Percentiles rank a stretch among this genome's conserved stretches.
These are phyloP conservation scores for Physocephala rufipes DNA, from an alignment of 2,888 invertebrate genomes.

Conservation along the genomic window DNA sequence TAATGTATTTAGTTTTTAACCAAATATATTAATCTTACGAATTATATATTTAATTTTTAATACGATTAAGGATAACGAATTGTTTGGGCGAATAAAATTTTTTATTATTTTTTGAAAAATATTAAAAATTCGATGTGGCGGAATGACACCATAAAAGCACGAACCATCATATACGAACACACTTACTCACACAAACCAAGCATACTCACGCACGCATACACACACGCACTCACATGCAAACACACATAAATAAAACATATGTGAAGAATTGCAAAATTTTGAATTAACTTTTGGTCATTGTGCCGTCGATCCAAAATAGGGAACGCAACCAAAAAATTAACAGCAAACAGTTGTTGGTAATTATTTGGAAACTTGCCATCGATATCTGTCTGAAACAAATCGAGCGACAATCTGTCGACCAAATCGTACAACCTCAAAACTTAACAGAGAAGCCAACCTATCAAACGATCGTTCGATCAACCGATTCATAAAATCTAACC, in stretches of 20 bases:
- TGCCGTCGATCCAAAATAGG: neutral
- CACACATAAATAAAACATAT: no score
- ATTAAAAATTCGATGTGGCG: no score
- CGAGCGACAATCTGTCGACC: no score
- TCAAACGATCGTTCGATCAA: neutral
- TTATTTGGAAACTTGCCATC: constrained; percentile 11
- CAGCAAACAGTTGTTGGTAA: neutral
- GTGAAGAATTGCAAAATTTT: constrained; percentile 9
- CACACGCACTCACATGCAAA: neutral
- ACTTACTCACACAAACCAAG: neutral
- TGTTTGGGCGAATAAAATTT: no score
- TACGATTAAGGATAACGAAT: no score
- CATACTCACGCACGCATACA: neutral
- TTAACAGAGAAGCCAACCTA: neutral
- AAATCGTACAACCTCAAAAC: neutral
- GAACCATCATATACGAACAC: neutral
- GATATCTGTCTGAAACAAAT: neutral
- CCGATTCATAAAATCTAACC: neutral
- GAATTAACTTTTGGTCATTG: constrained; percentile 4
- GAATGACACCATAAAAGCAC: neutral
- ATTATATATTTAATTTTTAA: no score
- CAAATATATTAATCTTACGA: no score
- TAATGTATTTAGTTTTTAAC: no score
- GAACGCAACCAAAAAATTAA: neutral
- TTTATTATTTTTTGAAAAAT: no score